Percentiles rank a stretch among this genome's conserved stretches.
Evolutionary conservation across 1,140 invertebrate species (phyloP).

Genomic region (Cylas formicarius): DNA sequence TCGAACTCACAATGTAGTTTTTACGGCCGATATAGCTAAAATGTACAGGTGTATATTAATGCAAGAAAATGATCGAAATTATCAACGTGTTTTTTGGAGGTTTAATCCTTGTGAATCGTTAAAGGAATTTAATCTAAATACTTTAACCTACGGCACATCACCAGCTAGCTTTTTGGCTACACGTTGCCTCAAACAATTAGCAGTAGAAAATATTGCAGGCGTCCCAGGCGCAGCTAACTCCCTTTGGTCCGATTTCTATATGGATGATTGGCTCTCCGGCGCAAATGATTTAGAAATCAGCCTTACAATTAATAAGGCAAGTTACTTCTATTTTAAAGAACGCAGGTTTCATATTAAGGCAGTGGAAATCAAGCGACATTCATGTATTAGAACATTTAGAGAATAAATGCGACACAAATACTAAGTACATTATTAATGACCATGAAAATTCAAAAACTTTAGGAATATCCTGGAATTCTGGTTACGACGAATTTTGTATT

Average conservation of each 20-base stretch:
- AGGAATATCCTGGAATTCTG: constrained; percentile 11
- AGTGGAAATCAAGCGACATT: constrained; percentile 25
- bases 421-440: constrained; percentile 8
- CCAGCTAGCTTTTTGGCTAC: constrained; percentile 33
- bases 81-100: constrained; percentile 21
- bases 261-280: constrained; percentile 38
- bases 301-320: constrained; percentile 11
- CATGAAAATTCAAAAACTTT: constrained; percentile 25
- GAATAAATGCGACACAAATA: constrained; percentile 12
- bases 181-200: constrained; percentile 24
- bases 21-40: constrained; percentile 11
- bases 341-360: constrained; percentile 22
- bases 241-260: constrained; percentile 31
- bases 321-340: constrained; percentile 16
- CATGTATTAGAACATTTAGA: constrained; percentile 3
- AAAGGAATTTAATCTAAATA: constrained; percentile 20
- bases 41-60: constrained; percentile 32
- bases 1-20: constrained; percentile 3
- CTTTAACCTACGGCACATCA: constrained; percentile 21
- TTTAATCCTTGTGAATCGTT: constrained; percentile 5
- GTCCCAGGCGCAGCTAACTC: constrained; percentile 23
- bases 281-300: constrained; percentile 14
- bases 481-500: constrained; percentile 1
- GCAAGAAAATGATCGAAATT: constrained; percentile 31
- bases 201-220: constrained; percentile 11